phyloP scores from a whole-genome alignment of 2,888 invertebrate genomes.

The Stictocephala bisonia region DNA sequence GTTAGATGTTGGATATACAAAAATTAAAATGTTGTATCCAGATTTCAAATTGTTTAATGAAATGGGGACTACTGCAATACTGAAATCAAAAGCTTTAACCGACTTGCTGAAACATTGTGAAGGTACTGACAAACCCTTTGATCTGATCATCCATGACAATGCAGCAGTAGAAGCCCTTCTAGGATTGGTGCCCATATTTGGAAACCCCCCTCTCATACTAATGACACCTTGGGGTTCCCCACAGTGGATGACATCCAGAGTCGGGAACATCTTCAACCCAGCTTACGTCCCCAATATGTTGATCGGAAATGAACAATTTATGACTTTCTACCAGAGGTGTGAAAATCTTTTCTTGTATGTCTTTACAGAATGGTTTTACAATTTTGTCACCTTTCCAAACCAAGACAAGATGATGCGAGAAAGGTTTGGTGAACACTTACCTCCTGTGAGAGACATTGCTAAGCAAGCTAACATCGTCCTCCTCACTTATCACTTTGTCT shows the following conservation, averaged over 20 bases:
- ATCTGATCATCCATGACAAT: conserved; percentile 20
- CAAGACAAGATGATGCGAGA: conserved; percentile 17
- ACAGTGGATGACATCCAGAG: conserved; percentile 25
- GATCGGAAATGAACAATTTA: neutral
- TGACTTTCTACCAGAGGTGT: conserved; percentile 17
- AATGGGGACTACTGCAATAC: neutral
- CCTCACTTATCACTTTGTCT: conserved; percentile 1
- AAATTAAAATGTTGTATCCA: neutral
- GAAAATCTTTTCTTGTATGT: neutral
- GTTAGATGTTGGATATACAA: neutral
- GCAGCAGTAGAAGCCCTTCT: neutral
- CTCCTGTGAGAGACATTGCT: conserved; percentile 8
- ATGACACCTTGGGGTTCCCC: conserved; percentile 9
- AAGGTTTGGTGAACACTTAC: neutral
- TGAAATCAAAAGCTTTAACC: conserved; percentile 10
- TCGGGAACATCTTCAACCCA: conserved; percentile 20
- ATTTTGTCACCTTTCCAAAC: neutral
- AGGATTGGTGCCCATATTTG: conserved; percentile 5
- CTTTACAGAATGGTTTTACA: conserved; percentile 8
- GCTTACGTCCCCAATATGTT: conserved; percentile 30
- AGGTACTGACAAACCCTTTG: conserved; percentile 12
- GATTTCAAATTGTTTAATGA: neutral
- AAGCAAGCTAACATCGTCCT: conserved; percentile 2
- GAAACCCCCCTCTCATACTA: conserved; percentile 10
- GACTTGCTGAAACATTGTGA: conserved; percentile 2